These are phyloP conservation scores for Felis chaus DNA, from an alignment of 2,113 vertebrate species.

Conservation along the genomic window DNA sequence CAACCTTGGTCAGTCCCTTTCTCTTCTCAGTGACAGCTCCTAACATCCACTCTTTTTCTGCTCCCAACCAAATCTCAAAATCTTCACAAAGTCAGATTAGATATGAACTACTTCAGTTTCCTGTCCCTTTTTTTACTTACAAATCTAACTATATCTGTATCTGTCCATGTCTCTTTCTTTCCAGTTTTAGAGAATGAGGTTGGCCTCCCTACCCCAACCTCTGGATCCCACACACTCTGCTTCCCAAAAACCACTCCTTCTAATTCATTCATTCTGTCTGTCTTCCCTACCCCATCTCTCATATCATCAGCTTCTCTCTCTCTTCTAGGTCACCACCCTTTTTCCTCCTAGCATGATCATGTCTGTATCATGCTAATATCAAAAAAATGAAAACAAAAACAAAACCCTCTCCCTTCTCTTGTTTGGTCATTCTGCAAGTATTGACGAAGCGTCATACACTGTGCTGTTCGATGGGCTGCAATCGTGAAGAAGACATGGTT, in stretches of 20 bases:
- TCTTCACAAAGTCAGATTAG: neutral
- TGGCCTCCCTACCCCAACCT: neutral
- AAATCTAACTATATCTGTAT: neutral
- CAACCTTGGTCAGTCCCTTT: neutral
- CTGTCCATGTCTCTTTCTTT: neutral
- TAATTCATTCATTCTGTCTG: neutral
- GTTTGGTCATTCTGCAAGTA: neutral
- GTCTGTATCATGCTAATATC: neutral
- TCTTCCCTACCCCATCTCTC: neutral
- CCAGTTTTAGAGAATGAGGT: neutral
- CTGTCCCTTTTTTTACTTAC: neutral
- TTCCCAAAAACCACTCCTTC: neutral
- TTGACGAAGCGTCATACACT: neutral
- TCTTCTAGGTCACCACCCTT: neutral
- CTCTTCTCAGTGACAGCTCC: neutral
- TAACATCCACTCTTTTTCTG: neutral
- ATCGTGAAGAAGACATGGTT: neutral
- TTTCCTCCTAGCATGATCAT: neutral
- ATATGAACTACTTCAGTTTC: neutral
- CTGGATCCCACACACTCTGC: neutral
- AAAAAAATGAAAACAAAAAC: neutral
- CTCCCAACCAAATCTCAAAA: neutral
- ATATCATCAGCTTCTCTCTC: neutral
- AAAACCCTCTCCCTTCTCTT: neutral
- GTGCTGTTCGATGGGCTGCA: neutral